Base-by-base conservation (phyloP, 2,797 vertebrate genomes). In the Scolopax bukidnonensis region DNA sequence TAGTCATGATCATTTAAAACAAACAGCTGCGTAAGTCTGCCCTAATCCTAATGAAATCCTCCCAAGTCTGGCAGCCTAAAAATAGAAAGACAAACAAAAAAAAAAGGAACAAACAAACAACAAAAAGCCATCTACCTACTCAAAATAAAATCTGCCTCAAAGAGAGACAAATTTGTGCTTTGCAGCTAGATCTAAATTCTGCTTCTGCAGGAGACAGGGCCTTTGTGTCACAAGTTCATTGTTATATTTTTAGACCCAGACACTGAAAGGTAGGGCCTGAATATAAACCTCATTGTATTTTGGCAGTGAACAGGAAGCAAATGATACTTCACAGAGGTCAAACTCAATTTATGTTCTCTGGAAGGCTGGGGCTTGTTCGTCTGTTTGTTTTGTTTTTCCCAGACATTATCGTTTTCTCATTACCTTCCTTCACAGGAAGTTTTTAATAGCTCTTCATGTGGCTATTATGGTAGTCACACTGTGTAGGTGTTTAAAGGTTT, bases 301-400 rank as follows among this genome's bases (percentile, higher is more conserved):
- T 53, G 90, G 81, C 82, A 77, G 89, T 79, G 96, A 97, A 91
- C 77, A 93, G 85, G 97, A 97, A 92, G 57, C 32, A 93, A 96
- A 91, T 86, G 53, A 93, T 96, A 95, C 77, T 79, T 95, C 50
- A 28, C 7, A 27, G 70, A 93, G 75, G 78, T 93, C 89, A 91
- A 36, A 36, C 27, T 93, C 7, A 2, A 38, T 93, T 87, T 1
- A 6, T 95, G 89, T 43, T 90, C 63, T 87, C 77, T 84, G 64
- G n/a, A 83, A 76, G 51, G 15, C 5, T 75, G 56, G 68, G 30
- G 10, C 47, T 73, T 85, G 56, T 65, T 81, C 60, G 7, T 71
- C 90, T 94, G 40, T 64, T 94, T 93, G 20, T 14, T 87, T 89
- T 77, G n/a, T 8, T 87, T 94, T 91, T 71, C 76, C 63, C 82